Percentiles rank a stretch among this genome's conserved stretches.
Evolutionary conservation across 2,888 invertebrate genomes (phyloP).

Genomic region (Drosophila imparisetae): DNA sequence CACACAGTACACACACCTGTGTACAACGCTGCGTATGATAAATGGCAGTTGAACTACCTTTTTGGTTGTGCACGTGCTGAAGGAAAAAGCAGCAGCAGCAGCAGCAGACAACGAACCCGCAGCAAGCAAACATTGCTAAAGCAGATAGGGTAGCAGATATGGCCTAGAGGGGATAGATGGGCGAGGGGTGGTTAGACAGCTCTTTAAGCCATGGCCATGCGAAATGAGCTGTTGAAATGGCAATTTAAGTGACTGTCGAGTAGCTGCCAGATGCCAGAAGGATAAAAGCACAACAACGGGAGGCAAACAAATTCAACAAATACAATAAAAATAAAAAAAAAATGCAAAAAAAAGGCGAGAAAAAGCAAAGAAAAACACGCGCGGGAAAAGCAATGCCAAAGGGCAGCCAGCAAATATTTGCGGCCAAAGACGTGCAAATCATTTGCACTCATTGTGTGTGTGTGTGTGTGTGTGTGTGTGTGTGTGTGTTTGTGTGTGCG

Average conservation of each 20-base stretch:
- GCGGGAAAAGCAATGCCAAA: conserved; percentile 52
- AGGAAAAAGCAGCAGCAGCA: conserved; percentile 3
- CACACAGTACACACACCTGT: conserved; percentile 4
- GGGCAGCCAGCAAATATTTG: conserved; percentile 60
- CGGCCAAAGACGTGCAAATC: conserved; percentile 64
- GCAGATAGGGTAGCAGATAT: conserved; percentile 8
- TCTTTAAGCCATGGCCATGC: conserved; percentile 67
- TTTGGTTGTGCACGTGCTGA: conserved; percentile 55
- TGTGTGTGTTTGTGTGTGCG: conserved; percentile 16
- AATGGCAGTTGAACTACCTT: conserved; percentile 78
- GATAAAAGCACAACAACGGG: conserved; percentile 55
- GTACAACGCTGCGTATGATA: conserved; percentile 77
- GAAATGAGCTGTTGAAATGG: conserved; percentile 82
- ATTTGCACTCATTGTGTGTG: conserved; percentile 53
- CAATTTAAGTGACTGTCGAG: conserved; percentile 79
- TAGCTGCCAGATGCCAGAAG: conserved; percentile 47
- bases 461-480: conserved; percentile 14
- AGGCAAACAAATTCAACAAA: conserved; percentile 51
- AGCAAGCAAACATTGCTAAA: conserved; percentile 30
- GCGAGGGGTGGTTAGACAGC: not conserved
- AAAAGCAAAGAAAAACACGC: conserved; percentile 18
- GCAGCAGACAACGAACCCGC: conserved; percentile 68
- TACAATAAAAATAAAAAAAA: conserved; percentile 16
- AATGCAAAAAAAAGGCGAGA: not conserved
- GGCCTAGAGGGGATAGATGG: not conserved